A percentile compares a stretch with the other conserved stretches of the same genome.
These are phyloP conservation scores for Gymnosoma rotundatum DNA, from an alignment of 2,888 invertebrate species.

Conservation along the genomic window DNA sequence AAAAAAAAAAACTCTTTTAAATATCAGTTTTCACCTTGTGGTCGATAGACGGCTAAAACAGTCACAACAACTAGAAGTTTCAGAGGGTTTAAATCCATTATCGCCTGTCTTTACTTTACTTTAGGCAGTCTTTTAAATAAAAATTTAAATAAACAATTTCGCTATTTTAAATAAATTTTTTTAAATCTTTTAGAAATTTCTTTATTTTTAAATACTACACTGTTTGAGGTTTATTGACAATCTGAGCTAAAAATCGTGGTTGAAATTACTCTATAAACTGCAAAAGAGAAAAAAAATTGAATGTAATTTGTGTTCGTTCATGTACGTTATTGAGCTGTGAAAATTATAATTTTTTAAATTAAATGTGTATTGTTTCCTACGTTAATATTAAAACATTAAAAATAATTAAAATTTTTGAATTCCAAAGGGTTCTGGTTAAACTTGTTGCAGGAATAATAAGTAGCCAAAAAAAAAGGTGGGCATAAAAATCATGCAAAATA, in stretches of 20 bases:
- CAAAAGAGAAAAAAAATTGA: not conserved
- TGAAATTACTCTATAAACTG: slow-evolving; percentile 59
- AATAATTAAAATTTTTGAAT: not conserved
- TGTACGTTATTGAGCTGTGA: not conserved
- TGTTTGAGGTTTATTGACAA: slow-evolving; percentile 43
- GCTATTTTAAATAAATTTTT: not conserved
- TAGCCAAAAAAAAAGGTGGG: too few relatives aligned
- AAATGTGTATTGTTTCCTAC: not conserved
- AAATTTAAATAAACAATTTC: not conserved
- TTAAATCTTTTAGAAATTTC: not conserved
- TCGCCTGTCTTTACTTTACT: not conserved
- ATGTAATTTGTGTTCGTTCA: slow-evolving; percentile 8
- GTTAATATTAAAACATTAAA: not conserved
- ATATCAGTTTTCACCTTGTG: slow-evolving; percentile 50
- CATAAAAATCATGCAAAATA: too few relatives aligned
- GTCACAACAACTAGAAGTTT: slow-evolving; percentile 16
- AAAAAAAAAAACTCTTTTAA: not conserved
- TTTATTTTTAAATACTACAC: slow-evolving; percentile 19
- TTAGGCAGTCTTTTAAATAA: not conserved
- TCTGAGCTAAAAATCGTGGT: slow-evolving; percentile 45
- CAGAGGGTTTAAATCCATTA: slow-evolving; percentile 21
- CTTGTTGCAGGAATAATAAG: slow-evolving; percentile 29
- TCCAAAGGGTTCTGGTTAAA: slow-evolving; percentile 47
- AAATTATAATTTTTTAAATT: slow-evolving; percentile 12
- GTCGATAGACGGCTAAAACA: slow-evolving; percentile 32